These are phyloP conservation scores for Acanthaster planci DNA, from an alignment of 35 echinoderm and acorn worm species.

Conservation along the genomic window DNA sequence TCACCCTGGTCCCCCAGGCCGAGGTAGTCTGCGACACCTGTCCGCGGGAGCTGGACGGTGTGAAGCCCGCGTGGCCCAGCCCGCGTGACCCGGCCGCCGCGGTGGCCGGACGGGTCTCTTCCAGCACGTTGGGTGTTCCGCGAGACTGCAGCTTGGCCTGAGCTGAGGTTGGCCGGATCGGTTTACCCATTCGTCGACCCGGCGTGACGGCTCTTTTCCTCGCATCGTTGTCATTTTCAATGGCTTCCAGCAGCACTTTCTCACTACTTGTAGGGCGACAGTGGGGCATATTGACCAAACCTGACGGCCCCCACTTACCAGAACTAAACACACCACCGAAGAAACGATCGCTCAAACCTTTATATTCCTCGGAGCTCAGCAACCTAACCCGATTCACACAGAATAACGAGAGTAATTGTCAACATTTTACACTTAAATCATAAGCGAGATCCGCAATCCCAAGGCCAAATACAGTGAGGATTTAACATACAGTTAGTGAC, in stretches of 20 bases:
- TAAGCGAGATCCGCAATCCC: neutral
- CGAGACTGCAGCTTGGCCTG: constrained; percentile 78
- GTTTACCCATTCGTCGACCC: constrained; percentile 60
- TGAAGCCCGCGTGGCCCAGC: neutral
- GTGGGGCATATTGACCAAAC: neutral
- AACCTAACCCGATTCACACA: constrained; percentile 14
- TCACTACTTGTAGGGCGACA: constrained; percentile 1
- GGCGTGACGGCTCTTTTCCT: constrained; percentile 55
- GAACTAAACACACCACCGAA: constrained; percentile 24
- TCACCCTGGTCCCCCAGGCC: neutral
- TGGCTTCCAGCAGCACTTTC: neutral
- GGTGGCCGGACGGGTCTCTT: constrained; percentile 79
- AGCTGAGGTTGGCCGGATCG: constrained; percentile 79
- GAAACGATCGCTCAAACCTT: constrained; percentile 8
- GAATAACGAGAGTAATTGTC: neutral
- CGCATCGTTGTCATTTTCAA: neutral
- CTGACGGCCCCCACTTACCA: neutral
- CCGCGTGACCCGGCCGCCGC: constrained; percentile 63
- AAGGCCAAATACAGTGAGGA: neutral
- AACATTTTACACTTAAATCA: neutral
- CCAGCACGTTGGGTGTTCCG: constrained; percentile 29
- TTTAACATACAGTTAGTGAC: neutral
- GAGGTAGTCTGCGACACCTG: neutral
- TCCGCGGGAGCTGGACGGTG: neutral
- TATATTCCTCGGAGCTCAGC: constrained; percentile 18